Base-by-base conservation (phyloP, 2,113 vertebrate genomes). In the Hyperopisus bebe region DNA sequence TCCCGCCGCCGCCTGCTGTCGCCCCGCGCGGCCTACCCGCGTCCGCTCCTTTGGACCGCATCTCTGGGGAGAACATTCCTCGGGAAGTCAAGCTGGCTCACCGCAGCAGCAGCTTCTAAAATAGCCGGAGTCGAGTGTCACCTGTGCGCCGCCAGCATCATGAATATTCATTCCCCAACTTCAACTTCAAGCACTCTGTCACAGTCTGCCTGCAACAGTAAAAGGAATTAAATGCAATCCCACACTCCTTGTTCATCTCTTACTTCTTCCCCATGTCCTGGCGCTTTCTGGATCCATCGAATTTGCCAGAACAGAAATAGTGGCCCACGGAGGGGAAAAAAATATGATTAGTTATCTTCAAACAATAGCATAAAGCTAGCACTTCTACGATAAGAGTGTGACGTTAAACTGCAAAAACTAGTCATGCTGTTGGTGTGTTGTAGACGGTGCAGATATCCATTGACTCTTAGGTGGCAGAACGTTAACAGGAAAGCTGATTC, bases 101-200 rank as follows among this genome's bases (percentile, higher is more conserved):
- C 91, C 93, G 92, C 94, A 93, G 93, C 94, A 94, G 91, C 91
- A 90, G 90, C 91, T 92, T 91, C 89, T 50, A 87, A 92, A 90
- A 90, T 91, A 94, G 94, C 92, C 93, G 91, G 93, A 96, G 94
- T 94, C 94, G 91, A 92, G 93, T 94, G 93, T 96, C 94, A 94
- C 94, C 94, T 95, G 94, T 91, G 92, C 92, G 91, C 91, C 90
- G 90, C 90, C 94, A 89, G 90, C 48, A 93, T 93, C 91, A 96
- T 96, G 95, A 94, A 96, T 96, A 96, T 96, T 95, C 95, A 95
- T 94, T 11, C 87, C 62, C 13, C 11, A 70, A 66, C 62, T 88
- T 70, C 11, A 70, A 66, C 62, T 88, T 70, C 80, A 92, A 90
- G 90, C 88, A 62, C 88, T 90, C 92, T 87, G 88, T 94, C 92